Percentiles rank a stretch among this genome's conserved stretches.
Evolutionary conservation across 2,888 invertebrate genomes (phyloP).

Genomic region (Choristoneura rosaceana): DNA sequence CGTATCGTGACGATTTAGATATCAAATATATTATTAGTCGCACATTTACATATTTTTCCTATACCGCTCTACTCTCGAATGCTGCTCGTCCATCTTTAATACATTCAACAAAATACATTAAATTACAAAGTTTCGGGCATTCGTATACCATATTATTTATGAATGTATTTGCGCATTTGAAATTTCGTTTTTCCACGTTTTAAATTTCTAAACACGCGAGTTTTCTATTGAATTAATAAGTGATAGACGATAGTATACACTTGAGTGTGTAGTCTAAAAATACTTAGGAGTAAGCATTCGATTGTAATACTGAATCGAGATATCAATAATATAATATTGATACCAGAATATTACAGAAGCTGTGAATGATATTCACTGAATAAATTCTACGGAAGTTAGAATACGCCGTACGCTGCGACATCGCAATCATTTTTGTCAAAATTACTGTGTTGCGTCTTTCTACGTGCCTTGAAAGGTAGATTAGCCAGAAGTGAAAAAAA

Average conservation of each 20-base stretch:
- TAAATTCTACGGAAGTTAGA: not conserved
- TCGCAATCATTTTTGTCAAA: no score
- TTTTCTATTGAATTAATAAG: slow-evolving; percentile 15
- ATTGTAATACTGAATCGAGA: no score
- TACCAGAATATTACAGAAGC: no score
- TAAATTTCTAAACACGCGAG: slow-evolving; percentile 9
- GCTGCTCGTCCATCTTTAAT: slow-evolving; percentile 23
- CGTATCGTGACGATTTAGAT: slow-evolving; percentile 29
- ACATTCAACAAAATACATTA: slow-evolving; percentile 31
- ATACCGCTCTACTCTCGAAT: slow-evolving; percentile 2
- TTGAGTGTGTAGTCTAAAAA: not conserved
- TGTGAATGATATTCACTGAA: no score
- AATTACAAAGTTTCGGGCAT: slow-evolving; percentile 9
- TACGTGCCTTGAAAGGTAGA: not conserved
- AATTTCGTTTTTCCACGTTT: not conserved
- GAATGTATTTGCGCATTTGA: slow-evolving; percentile 10
- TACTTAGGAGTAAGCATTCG: no score
- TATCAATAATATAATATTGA: no score
- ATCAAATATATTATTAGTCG: slow-evolving; percentile 30
- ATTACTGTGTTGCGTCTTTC: no score
- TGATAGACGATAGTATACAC: not conserved
- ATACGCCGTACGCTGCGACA: not conserved
- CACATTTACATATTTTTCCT: slow-evolving; percentile 34
- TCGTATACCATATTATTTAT: slow-evolving; percentile 13
- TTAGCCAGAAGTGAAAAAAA: not conserved